Evolutionary conservation across 1,140 invertebrate species (phyloP).

Genomic region (Phymorhynchus buccinoides): DNA sequence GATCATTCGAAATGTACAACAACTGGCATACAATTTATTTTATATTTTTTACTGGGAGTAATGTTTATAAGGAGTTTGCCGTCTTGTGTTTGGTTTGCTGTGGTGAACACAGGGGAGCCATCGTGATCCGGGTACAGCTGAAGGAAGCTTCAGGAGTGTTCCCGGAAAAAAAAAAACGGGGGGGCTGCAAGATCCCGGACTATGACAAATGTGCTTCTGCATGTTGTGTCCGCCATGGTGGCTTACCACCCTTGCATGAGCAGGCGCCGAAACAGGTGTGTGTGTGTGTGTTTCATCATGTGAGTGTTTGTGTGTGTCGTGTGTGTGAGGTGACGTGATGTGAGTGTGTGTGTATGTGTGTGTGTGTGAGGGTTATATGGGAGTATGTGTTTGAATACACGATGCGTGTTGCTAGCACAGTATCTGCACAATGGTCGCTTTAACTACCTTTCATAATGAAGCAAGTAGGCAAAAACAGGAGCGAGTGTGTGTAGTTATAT

Average conservation of each 20-base stretch:
- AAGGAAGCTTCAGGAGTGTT: constrained; percentile 78
- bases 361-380: not conserved
- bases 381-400: no score
- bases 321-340: not conserved
- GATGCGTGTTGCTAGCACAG: no score
- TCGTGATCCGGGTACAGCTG: not conserved
- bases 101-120: constrained; percentile 18
- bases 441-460: no score
- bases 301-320: constrained; percentile 71
- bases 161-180: no score
- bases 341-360: not conserved
- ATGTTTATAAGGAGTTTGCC: no score
- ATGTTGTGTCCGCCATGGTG: constrained; percentile 86
- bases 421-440: no score
- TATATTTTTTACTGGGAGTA: no score
- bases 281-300: no score
- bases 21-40: no score
- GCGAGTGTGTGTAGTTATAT: no score
- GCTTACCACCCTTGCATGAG: constrained; percentile 89
- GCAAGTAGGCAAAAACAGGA: no score
- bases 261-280: constrained; percentile 84
- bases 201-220: constrained; percentile 86
- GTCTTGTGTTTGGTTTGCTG: not conserved
- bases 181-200: constrained; percentile 83
- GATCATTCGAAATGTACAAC: no score